Conservation (phyloP, 2,113 vertebrate genomes). For the Haplochromis burtoni region DNA sequence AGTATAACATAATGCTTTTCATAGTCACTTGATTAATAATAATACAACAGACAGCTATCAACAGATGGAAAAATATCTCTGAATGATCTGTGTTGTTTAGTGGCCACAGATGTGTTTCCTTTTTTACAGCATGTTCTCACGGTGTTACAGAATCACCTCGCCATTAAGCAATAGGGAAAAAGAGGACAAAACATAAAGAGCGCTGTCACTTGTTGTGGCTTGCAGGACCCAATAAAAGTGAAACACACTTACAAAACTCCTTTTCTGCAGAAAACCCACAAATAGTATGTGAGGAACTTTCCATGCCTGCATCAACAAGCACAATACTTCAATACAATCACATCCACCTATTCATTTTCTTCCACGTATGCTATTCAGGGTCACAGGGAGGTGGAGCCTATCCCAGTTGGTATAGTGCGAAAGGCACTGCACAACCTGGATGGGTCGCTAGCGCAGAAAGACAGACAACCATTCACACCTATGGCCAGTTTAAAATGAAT, state of each 20-base stretch:
- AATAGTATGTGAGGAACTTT: neutral
- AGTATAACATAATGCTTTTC: fast-evolving
- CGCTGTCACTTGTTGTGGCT: slow-evolving; percentile 46
- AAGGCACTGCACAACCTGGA: neutral
- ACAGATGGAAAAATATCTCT: neutral
- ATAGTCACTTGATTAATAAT: neutral
- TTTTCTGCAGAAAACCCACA: slow-evolving; percentile 42
- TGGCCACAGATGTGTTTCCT: neutral
- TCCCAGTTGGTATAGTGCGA: fast-evolving
- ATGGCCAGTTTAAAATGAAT: neutral
- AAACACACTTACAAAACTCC: slow-evolving; percentile 34
- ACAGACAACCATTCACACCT: neutral
- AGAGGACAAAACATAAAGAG: neutral
- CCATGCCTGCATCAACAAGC: neutral
- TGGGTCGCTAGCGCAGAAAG: neutral
- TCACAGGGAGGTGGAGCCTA: neutral
- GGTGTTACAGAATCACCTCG: neutral
- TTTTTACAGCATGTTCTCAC: neutral
- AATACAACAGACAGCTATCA: neutral
- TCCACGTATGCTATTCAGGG: neutral
- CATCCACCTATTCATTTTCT: neutral
- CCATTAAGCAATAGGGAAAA: neutral
- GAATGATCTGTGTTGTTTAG: neutral
- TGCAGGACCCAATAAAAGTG: slow-evolving; percentile 40
- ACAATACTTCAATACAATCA: neutral